Percentiles rank a stretch among this genome's conserved stretches.
Conservation (phyloP, 2,888 invertebrate genomes). For the Choreutis nemorana region DNA sequence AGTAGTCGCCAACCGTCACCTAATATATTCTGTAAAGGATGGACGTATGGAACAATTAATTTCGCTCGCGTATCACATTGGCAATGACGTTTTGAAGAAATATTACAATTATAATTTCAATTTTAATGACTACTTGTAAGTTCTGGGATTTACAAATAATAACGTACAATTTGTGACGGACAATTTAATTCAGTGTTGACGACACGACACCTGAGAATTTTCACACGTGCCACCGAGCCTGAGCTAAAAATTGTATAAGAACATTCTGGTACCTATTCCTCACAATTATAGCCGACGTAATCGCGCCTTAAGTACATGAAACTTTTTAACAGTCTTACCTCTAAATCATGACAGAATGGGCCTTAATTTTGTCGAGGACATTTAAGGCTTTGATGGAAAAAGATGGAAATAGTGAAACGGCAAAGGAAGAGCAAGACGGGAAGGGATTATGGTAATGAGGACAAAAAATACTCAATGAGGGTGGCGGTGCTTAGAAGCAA, state of each 20-base stretch:
- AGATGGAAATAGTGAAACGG: conserved; percentile 13
- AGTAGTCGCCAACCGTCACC: too few relatives aligned
- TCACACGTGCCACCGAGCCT: conserved; percentile 16
- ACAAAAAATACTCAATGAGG: conserved; percentile 56
- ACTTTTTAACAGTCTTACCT: conserved; percentile 37
- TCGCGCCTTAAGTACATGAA: conserved; percentile 31
- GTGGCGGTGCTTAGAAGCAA: conserved; percentile 58
- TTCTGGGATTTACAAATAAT: too few relatives aligned
- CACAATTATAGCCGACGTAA: conserved; percentile 46
- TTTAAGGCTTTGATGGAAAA: conserved; percentile 28
- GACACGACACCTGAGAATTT: conserved; percentile 16
- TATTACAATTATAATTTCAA: too few relatives aligned
- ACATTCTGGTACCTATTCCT: conserved; percentile 20
- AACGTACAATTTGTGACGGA: conserved; percentile 12
- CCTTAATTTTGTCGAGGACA: conserved; percentile 40
- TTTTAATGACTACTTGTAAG: too few relatives aligned
- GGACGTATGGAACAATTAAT: too few relatives aligned
- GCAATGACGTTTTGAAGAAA: too few relatives aligned
- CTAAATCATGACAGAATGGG: conserved; percentile 44
- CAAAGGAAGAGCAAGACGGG: conserved; percentile 25
- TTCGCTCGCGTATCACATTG: too few relatives aligned
- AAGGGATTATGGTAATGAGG: conserved; percentile 56
- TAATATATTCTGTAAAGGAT: too few relatives aligned
- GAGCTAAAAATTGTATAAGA: conserved; percentile 18
- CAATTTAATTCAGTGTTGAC: conserved; percentile 14